These are phyloP conservation scores for Papilio glaucus DNA, from an alignment of 1,140 invertebrate genomes.

Conservation along the genomic window DNA sequence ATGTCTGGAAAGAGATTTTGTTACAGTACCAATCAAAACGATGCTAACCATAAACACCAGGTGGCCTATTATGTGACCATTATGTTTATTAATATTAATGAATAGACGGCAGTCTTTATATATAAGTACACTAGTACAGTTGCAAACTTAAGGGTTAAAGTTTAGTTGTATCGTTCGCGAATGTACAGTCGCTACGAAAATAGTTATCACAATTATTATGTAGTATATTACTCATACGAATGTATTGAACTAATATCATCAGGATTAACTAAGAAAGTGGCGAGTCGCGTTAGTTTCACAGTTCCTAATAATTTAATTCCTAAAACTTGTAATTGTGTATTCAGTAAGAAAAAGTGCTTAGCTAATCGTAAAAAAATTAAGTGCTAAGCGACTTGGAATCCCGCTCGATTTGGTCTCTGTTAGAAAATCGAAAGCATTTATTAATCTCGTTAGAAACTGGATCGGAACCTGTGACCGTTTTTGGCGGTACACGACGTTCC, in stretches of 20 bases:
- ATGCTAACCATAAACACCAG: slow-evolving; percentile 9
- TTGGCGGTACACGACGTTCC: slow-evolving; percentile 42
- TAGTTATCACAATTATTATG: no score
- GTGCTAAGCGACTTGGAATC: not conserved
- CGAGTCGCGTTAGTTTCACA: no score
- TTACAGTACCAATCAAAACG: slow-evolving; percentile 13
- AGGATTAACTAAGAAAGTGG: no score
- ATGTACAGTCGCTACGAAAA: no score
- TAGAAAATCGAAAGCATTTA: slow-evolving; percentile 36
- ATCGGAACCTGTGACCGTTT: slow-evolving; percentile 57
- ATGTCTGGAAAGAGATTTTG: not conserved
- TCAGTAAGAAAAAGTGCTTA: no score
- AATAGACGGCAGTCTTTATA: not conserved
- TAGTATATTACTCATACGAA: no score
- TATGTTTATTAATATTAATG: not conserved
- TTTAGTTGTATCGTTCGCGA: no score
- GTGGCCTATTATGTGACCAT: slow-evolving; percentile 6
- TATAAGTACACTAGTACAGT: no score
- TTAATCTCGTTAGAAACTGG: slow-evolving; percentile 56
- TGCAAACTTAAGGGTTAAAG: not conserved
- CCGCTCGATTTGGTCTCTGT: slow-evolving; percentile 28
- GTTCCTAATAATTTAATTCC: no score
- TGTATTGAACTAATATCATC: no score
- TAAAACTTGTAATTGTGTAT: no score
- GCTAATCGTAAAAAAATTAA: no score